These are phyloP conservation scores for Canis aureus DNA, from an alignment of 2,113 vertebrate species.

Conservation along the genomic window DNA sequence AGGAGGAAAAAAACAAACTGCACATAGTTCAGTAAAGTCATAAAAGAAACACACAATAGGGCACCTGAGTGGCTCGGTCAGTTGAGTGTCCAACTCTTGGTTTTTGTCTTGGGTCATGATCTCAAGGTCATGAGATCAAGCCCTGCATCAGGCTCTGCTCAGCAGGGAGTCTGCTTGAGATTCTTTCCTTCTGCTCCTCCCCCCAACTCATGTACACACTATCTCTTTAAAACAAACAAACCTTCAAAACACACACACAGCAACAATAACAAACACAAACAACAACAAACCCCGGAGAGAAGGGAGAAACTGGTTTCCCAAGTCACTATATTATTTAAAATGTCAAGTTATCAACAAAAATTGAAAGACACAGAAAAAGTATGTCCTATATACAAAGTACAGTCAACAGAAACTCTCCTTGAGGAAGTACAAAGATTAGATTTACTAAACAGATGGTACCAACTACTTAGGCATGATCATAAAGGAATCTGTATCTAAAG, in stretches of 20 bases:
- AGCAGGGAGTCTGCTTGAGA: too few species aligned
- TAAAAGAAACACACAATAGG: background rate
- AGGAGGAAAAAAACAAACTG: background rate
- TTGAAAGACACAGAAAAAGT: background rate
- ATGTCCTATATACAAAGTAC: background rate
- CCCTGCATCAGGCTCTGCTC: too few species aligned
- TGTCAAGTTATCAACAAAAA: background rate
- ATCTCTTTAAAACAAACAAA: too few species aligned
- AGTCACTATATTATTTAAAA: background rate
- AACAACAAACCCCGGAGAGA: background rate
- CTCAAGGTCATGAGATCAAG: too few species aligned
- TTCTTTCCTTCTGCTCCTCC: too few species aligned
- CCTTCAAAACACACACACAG: background rate
- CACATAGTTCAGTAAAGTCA: background rate
- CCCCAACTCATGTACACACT: too few species aligned
- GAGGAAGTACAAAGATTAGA: background rate
- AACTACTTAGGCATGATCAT: background rate
- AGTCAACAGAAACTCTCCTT: background rate
- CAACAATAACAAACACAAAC: background rate
- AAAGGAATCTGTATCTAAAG: background rate
- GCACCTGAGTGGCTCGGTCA: too few species aligned
- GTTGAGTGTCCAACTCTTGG: too few species aligned
- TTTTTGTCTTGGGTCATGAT: too few species aligned
- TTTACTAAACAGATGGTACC: background rate
- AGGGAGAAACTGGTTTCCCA: background rate